Conservation (phyloP, 2,113 vertebrate genomes). For the Aviceda subcristata region DNA sequence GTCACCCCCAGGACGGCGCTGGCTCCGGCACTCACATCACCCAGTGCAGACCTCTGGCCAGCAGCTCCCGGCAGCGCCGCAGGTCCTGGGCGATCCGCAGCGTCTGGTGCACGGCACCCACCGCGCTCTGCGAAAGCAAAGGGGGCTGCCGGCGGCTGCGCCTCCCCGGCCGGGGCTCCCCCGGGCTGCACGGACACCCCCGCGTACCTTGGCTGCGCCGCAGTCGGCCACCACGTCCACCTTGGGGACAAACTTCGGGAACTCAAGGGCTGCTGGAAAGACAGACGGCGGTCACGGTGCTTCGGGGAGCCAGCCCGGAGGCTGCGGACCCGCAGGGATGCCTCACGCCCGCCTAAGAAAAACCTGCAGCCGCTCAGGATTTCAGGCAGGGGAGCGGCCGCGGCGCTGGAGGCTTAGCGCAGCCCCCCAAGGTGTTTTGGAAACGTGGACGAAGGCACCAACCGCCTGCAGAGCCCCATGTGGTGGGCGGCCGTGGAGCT, state of each 20-base stretch:
- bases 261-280: constrained; percentile 72
- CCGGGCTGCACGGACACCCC: rapidly evolving
- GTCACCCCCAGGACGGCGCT: neutral
- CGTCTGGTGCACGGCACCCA: constrained; percentile 84
- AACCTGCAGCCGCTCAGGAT: neutral
- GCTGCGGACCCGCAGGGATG: neutral
- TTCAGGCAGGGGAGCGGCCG: neutral
- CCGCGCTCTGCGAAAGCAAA: constrained; percentile 69
- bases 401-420: rapidly evolving
- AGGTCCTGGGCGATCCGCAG: constrained; percentile 74
- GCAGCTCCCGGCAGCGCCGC: constrained; percentile 73
- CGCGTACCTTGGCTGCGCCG: constrained; percentile 81
- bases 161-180: rapidly evolving
- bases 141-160: neutral
- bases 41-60: constrained; percentile 83
- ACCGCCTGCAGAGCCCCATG: neutral
- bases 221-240: constrained; percentile 87
- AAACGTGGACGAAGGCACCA: rapidly evolving
- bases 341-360: neutral
- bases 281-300: neutral
- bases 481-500: rapidly evolving
- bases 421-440: neutral
- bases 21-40: constrained; percentile 75
- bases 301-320: neutral
- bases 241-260: constrained; percentile 76